Base-by-base conservation (phyloP, 2,797 vertebrate genomes). In the Malurus leucopterus region DNA sequence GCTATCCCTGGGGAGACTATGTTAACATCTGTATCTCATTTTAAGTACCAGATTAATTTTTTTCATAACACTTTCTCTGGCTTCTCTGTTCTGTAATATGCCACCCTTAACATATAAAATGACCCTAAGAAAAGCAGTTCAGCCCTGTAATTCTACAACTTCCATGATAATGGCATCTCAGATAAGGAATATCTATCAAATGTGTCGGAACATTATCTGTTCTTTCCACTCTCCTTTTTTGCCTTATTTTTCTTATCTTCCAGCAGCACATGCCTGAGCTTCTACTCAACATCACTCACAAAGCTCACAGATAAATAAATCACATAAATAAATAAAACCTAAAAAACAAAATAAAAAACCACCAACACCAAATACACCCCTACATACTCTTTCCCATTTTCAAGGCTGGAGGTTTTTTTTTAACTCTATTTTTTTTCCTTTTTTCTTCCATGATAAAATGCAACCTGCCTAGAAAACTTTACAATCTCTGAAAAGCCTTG, bases 171-270 rank as follows among this genome's bases (percentile, higher is more conserved):
- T 21, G 78, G 51, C 23, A 72, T 29, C 14, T 34, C 24, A 91
- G 79, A 93, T 69, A 91, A 80, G 22, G 15, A 87, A 54, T 61
- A 90, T 69, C 62, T 83, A 90, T 62, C 72, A 88, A 91, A 93
- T 49, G 36, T 23, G 65, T 74, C 78, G 87, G 40, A 83, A 89
- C 59, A 87, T 74, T 62, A 93, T 88, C 82, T 83, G 36, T 50
- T 80, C 73, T 20, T 62, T 89, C 47, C 9, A 8, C 70, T 55
- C 44, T 75, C 67, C 51, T 68, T 83, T 77, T 61, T 65, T 3
- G 1, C 69, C 67, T 80, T 80, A 64, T 64, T 91, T 86, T 91
- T 88, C 84, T 91, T 89, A 91, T 90, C 79, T 89, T 81, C 19
- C 59, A 75, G 47, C 30, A 80, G 36, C 87, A 93, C 51, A 81